Base-by-base conservation (phyloP, 2,113 vertebrate species). In the Zosterops pallidus region DNA sequence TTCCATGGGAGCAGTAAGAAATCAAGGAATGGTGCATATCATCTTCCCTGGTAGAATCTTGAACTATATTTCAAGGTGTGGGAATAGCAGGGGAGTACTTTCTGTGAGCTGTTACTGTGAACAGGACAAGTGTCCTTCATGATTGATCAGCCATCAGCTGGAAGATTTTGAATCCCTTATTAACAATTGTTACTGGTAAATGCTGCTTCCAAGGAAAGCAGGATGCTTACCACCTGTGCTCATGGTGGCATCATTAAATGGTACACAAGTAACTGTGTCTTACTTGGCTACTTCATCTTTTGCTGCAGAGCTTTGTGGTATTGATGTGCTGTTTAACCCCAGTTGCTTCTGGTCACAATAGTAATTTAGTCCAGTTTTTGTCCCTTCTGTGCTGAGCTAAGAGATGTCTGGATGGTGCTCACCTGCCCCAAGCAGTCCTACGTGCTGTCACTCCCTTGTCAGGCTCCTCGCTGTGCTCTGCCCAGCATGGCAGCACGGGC, bases 1-100 rank as follows among this genome's bases (percentile, higher is more conserved):
- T 83, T 87, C 49, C 37, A 46, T 62, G 59, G 28, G 37, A 88
- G n/a, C 46, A 53, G 31, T 77, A 92, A 70, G 56, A 94, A 95
- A 82, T 23, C n/a, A 79, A 88, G 41, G 49, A 90, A 89, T 21
- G 11, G 69, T 29, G 25, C n/a, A 8, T 35, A 41, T 62, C 21
- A 53, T 60, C 46, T 83, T 85, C 50, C 29, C 46, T 71, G 15
- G 59, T 37, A 86, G 39, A 80, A 69, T 70, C 88, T 67, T 86
- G 67, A 69, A 59, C 35, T 74, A 0, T 49, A 46, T 65, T 52
- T 93, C 55, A 60, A 55, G 31, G 17, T 88, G 33, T 76, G 8
- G 67, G 35, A 65, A 57, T 57, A 53, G 20, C 65, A 93, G n/a
- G 46, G n/a, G 6, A 65, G 18, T 82, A 68, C 28, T 39, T 92